phyloP scores from a whole-genome alignment of 2,113 vertebrate species.

The Ramphastos sulfuratus region DNA sequence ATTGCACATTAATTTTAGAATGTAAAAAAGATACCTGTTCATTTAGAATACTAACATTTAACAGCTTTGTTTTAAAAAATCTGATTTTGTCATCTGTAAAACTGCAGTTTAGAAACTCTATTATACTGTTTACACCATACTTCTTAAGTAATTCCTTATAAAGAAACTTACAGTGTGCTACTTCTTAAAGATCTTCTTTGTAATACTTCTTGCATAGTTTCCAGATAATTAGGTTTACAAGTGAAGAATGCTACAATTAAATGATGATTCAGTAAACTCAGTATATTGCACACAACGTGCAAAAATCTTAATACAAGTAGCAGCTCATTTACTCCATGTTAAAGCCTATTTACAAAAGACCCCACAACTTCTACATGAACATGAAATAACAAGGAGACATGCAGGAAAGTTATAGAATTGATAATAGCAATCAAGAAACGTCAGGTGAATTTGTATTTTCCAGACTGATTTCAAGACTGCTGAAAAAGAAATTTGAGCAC shows the following conservation, averaged over 20 bases:
- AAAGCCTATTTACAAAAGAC: neutral
- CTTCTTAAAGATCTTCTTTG: neutral
- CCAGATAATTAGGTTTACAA: neutral
- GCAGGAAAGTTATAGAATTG: neutral
- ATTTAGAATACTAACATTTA: neutral
- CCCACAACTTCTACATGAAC: neutral
- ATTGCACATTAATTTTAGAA: neutral
- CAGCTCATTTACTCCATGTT: neutral
- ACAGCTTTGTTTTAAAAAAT: neutral
- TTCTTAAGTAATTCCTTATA: neutral
- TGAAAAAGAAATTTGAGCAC: neutral
- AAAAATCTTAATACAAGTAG: neutral
- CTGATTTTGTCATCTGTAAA: neutral
- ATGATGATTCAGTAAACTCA: neutral
- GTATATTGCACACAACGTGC: neutral
- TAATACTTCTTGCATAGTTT: neutral
- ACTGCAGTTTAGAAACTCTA: neutral
- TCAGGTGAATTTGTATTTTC: neutral
- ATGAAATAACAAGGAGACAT: neutral
- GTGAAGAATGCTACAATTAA: neutral
- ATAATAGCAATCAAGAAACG: neutral
- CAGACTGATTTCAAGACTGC: neutral
- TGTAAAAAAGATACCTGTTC: neutral
- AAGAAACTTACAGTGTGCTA: neutral
- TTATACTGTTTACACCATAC: neutral